Conservation (phyloP, 1,140 invertebrate species). For the Adoxophyes honmai region DNA sequence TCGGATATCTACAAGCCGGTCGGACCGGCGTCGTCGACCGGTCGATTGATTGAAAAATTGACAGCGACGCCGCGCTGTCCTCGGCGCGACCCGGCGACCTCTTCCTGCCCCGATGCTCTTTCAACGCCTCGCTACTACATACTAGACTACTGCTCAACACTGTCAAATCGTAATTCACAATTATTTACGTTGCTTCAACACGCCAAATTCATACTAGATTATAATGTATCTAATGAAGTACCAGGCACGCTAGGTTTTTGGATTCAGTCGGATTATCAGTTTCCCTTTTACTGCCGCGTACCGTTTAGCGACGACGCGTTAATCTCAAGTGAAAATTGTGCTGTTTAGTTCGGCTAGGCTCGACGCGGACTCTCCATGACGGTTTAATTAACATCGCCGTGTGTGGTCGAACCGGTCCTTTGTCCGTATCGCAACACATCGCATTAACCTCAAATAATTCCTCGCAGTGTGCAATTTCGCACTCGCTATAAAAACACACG, state of each 20-base stretch:
- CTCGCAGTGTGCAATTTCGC: too few relatives aligned
- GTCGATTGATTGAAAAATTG: conserved; percentile 67
- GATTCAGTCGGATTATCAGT: neutral
- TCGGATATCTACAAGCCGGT: neutral
- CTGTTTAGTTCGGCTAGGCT: neutral
- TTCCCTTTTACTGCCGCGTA: neutral
- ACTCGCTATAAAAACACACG: too few relatives aligned
- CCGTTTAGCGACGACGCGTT: conserved; percentile 30
- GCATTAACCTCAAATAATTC: conserved; percentile 4
- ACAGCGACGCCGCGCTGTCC: conserved; percentile 39
- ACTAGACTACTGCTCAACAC: neutral
- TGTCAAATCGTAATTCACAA: too few relatives aligned
- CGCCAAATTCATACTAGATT: too few relatives aligned
- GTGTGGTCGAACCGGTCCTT: conserved; percentile 32
- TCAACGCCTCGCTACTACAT: conserved; percentile 28
- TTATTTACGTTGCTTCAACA: too few relatives aligned
- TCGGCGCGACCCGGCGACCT: conserved; percentile 19
- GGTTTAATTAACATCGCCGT: conserved; percentile 42
- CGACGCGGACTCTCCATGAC: conserved; percentile 22
- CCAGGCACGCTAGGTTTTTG: too few relatives aligned
- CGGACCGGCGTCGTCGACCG: conserved; percentile 21
- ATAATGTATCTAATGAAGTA: too few relatives aligned
- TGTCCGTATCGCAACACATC: conserved; percentile 17
- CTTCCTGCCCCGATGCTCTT: conserved; percentile 44
- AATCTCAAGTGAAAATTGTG: conserved; percentile 39